These are phyloP conservation scores for Osmerus mordax DNA, from an alignment of 2,113 vertebrate species.

Conservation along the genomic window DNA sequence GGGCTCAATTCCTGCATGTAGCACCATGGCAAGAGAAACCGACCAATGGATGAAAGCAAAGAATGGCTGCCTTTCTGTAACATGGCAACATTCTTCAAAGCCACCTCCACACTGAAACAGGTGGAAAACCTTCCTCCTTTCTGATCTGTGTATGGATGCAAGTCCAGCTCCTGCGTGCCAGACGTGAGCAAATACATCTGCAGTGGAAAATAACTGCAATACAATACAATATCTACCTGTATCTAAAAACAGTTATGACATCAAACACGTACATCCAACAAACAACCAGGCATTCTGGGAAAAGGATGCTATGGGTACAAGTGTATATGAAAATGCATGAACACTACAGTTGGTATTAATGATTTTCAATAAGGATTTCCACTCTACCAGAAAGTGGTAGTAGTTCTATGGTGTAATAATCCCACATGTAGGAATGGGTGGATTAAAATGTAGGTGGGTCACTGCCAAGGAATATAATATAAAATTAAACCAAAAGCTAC, in stretches of 20 bases:
- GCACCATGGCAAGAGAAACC: conserved; percentile 41
- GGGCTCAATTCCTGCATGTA: conserved; percentile 37
- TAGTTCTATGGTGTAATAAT: conserved; percentile 11
- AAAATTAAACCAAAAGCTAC: background rate
- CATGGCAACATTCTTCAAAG: conserved; percentile 51
- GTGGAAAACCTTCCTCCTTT: conserved; percentile 25
- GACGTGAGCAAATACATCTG: conserved; percentile 78
- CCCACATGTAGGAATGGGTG: conserved; percentile 4
- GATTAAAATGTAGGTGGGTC: conserved; percentile 16
- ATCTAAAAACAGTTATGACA: conserved; percentile 64
- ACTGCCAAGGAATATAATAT: background rate
- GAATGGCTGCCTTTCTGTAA: conserved; percentile 19
- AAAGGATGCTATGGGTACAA: conserved; percentile 24
- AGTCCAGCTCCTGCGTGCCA: conserved; percentile 61
- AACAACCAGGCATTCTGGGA: background rate
- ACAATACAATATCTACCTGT: conserved; percentile 83
- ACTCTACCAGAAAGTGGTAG: conserved; percentile 27
- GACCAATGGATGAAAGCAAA: conserved; percentile 6
- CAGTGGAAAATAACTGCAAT: conserved; percentile 72
- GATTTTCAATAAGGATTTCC: conserved; percentile 80
- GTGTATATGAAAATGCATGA: conserved; percentile 16
- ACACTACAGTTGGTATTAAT: conserved; percentile 78
- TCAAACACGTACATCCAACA: conserved; percentile 1
- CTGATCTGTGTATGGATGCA: conserved; percentile 38
- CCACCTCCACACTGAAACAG: conserved; percentile 32